These are phyloP conservation scores for Dufourea novaeangliae DNA, from an alignment of 1,140 invertebrate species.

Conservation along the genomic window DNA sequence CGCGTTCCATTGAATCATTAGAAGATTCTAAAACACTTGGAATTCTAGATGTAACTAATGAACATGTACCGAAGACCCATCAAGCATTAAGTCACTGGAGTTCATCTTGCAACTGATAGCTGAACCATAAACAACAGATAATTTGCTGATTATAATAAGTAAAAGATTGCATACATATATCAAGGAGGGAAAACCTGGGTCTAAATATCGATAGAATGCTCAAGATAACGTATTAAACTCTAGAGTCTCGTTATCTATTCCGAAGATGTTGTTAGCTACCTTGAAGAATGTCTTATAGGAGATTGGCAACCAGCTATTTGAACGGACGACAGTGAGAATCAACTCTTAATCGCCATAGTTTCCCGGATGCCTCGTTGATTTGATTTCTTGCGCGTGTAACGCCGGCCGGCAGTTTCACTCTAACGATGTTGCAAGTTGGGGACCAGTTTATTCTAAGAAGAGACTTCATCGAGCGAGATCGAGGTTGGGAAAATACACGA, in stretches of 20 bases:
- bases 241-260: not conserved
- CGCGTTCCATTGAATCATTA: too few relatives aligned
- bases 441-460: not conserved
- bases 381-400: not conserved
- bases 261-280: not conserved
- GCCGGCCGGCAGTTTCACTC: not conserved
- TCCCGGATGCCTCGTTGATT: conserved; percentile 3
- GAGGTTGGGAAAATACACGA: not conserved
- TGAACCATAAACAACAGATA: too few relatives aligned
- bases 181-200: too few relatives aligned
- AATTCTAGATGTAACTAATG: too few relatives aligned
- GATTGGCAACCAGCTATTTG: not conserved
- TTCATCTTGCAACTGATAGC: too few relatives aligned
- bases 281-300: too few relatives aligned
- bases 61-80: too few relatives aligned
- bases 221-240: not conserved
- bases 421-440: not conserved
- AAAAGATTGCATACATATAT: too few relatives aligned
- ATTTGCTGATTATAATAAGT: too few relatives aligned
- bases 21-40: too few relatives aligned
- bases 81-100: too few relatives aligned
- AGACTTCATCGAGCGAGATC: not conserved
- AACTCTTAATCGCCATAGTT: conserved; percentile 1
- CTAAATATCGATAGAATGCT: not conserved
- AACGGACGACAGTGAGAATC: not conserved